Base-by-base conservation (phyloP, 2,888 invertebrate species). In the Glyphotaelius pellucidus region DNA sequence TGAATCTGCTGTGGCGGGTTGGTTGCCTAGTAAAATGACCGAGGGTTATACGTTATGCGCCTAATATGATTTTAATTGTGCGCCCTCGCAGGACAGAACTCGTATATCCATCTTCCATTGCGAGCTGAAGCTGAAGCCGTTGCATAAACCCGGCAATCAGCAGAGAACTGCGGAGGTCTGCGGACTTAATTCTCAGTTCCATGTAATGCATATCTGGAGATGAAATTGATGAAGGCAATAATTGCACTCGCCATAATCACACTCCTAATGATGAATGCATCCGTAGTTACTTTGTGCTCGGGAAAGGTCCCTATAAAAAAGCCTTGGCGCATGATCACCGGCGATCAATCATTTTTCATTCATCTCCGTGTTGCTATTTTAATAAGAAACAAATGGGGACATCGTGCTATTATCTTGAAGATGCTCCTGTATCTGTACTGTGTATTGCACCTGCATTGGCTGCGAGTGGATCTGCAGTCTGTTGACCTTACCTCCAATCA, bases 31-130 rank as follows among this genome's bases (percentile, higher is more conserved):
- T 67, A 67, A 67, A 67, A 67, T 67, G 67, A 25, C 67, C 67
- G 67, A 67, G 67, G 67, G 67, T 67, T 67, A 67, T 67, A 67
- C 67, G 67, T 67, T 67, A 67, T 67, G 67, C 67, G 67, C 67
- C 67, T 67, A 67, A 67, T 67, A 67, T n/a, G 67, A 67, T 67
- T 67, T 67, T 67, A 67, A 67, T 67, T 67, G 67, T 67, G 67
- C 67, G 25, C 67, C 67, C 67, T 67, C 67, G 67, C 67, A 25
- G 67, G 67, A 67, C 67, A 25, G 67, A 67, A 67, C 67, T 67
- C 25, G 67, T 67, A 67, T n/a, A 67, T 67, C 25, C 67, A 67
- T 67, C 67, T 67, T 67, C 67, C 67, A 67, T n/a, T 9, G 25
- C 67, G 25, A 67, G 67, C 25, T 67, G 67, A 67, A 67, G 67